Evolutionary conservation across 1,140 invertebrate genomes (phyloP).

Genomic region (Drosophila takahashii): DNA sequence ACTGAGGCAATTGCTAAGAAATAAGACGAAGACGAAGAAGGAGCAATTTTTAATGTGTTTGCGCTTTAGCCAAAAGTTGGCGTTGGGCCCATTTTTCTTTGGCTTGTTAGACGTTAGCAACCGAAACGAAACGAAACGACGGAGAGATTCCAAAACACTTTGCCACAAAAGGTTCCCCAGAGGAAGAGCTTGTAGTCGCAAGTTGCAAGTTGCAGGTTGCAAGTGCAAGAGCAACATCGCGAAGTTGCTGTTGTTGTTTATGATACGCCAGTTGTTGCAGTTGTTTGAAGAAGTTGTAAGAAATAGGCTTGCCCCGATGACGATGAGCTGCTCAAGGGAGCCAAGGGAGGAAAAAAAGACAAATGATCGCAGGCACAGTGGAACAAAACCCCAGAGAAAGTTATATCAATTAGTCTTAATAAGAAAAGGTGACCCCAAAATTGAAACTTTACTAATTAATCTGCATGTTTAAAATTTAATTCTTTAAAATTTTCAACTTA

Average conservation of each 20-base stretch:
- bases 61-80: slow-evolving; percentile 81
- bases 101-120: slow-evolving; percentile 73
- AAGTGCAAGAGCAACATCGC: slow-evolving; percentile 65
- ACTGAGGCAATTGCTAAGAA: slow-evolving; percentile 22
- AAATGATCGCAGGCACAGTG: slow-evolving; percentile 47
- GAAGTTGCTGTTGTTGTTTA: slow-evolving; percentile 70
- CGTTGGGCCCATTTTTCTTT: slow-evolving; percentile 83
- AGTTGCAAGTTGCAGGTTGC: slow-evolving; percentile 23
- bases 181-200: slow-evolving; percentile 39
- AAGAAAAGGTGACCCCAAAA: background rate
- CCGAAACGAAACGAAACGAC: slow-evolving; percentile 31
- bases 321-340: slow-evolving; percentile 16
- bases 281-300: slow-evolving; percentile 82
- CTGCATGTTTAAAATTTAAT: no score
- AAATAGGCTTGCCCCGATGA: slow-evolving; percentile 63
- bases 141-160: slow-evolving; percentile 60
- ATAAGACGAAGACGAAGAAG: slow-evolving; percentile 30
- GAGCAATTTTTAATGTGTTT: slow-evolving; percentile 80
- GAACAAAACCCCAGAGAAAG: background rate
- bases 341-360: slow-evolving; percentile 33
- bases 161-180: slow-evolving; percentile 70
- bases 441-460: no score
- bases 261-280: slow-evolving; percentile 79
- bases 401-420: background rate
- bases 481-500: no score